These are phyloP conservation scores for Pammene fasciana DNA, from an alignment of 2,888 invertebrate species.

Conservation along the genomic window DNA sequence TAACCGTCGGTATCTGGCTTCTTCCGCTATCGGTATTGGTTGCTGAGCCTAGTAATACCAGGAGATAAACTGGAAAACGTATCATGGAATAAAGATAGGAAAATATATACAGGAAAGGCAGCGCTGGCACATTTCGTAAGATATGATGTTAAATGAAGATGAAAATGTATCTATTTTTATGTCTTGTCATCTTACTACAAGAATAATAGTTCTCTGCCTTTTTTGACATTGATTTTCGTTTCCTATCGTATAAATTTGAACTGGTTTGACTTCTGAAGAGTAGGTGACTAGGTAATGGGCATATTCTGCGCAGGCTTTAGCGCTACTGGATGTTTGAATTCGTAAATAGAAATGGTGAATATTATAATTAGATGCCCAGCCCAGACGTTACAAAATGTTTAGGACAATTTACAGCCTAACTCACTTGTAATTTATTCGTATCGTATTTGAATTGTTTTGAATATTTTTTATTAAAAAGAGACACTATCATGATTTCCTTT, in stretches of 20 bases:
- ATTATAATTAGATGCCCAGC: not conserved
- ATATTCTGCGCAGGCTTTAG: not conserved
- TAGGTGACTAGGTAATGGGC: not conserved
- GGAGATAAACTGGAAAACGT: slow-evolving; percentile 53
- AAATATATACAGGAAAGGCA: slow-evolving; percentile 35
- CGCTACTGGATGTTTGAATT: not conserved
- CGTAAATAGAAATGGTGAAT: not conserved
- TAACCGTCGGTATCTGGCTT: slow-evolving; percentile 74
- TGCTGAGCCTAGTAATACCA: slow-evolving; percentile 72
- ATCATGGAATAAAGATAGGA: slow-evolving; percentile 36
- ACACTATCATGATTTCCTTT: too few relatives aligned
- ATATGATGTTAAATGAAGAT: slow-evolving; percentile 35
- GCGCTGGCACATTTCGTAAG: slow-evolving; percentile 29
- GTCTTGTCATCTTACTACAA: slow-evolving; percentile 10
- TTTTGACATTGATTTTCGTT: not conserved
- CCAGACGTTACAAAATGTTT: too few relatives aligned
- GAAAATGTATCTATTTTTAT: slow-evolving; percentile 30
- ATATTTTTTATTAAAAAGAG: too few relatives aligned
- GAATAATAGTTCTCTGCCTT: slow-evolving; percentile 8
- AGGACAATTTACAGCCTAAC: too few relatives aligned
- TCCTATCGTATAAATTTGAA: not conserved
- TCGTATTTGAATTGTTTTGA: too few relatives aligned
- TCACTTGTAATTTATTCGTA: too few relatives aligned
- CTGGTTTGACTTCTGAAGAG: slow-evolving; percentile 3
- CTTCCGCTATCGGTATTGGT: slow-evolving; percentile 72